Percentiles rank a stretch among this genome's conserved stretches.
phyloP scores from a whole-genome alignment of 1,140 invertebrate genomes.

The Euglossa dilemma region DNA sequence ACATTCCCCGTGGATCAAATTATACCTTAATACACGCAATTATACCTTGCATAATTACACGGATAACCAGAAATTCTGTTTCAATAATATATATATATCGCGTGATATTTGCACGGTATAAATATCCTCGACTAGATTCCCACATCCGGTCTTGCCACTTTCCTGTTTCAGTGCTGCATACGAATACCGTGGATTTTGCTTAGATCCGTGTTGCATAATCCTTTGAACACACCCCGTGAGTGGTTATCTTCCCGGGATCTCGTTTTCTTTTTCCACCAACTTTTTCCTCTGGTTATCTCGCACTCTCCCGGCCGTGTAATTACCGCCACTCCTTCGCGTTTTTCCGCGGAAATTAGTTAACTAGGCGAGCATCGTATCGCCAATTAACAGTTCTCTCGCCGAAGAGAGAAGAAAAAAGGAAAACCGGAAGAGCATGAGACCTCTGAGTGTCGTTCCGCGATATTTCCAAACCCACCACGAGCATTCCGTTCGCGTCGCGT shows the following conservation, averaged over 20 bases:
- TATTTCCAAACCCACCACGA: neutral
- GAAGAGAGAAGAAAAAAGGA: neutral
- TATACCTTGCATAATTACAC: neutral
- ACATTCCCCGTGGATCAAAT: too few relatives aligned
- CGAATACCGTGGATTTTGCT: conserved; percentile 17
- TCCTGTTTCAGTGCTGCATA: neutral
- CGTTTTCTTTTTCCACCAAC: conserved; percentile 1
- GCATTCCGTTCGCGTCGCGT: too few relatives aligned
- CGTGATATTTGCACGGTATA: neutral
- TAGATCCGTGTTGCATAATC: conserved; percentile 17
- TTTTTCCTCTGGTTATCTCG: neutral
- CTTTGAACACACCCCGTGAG: conserved; percentile 11
- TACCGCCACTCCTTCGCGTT: conserved; percentile 1
- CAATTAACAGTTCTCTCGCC: conserved; percentile 25
- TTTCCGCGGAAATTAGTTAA: conserved; percentile 35
- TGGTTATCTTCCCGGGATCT: neutral
- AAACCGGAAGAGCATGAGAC: neutral
- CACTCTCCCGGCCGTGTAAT: conserved; percentile 3
- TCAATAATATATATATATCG: neutral
- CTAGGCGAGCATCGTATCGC: neutral
- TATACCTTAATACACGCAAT: neutral
- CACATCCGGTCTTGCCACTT: neutral
- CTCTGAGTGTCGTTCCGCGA: neutral
- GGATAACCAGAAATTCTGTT: neutral
- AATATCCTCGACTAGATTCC: conserved; percentile 29